Conservation (phyloP, 2,797 vertebrate species). For the Lepilemur ruficaudatus region DNA sequence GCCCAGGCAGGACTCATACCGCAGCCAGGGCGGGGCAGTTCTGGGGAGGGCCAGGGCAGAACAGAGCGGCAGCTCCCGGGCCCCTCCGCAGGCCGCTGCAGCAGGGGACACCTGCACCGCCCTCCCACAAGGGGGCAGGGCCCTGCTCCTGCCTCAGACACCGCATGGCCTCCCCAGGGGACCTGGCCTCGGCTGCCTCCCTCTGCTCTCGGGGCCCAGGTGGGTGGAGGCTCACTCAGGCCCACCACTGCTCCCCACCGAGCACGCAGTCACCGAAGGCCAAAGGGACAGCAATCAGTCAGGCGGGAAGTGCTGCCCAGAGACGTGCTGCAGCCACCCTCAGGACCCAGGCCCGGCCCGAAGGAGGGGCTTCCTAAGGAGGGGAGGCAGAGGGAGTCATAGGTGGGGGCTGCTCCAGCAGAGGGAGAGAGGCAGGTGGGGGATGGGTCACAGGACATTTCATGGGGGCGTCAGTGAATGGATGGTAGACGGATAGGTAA, state of each 20-base stretch:
- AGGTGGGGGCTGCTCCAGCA: not conserved
- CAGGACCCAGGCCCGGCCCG: not conserved
- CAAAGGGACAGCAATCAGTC: not conserved
- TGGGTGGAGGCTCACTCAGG: not conserved
- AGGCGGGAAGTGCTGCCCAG: not conserved
- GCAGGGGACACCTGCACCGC: not conserved
- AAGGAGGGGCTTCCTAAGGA: not conserved
- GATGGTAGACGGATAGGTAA: too few species aligned
- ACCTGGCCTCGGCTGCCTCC: not conserved
- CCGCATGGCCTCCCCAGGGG: not conserved
- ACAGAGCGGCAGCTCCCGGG: not conserved
- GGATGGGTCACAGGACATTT: too few species aligned
- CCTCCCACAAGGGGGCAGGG: conserved; percentile 64
- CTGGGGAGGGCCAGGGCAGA: not conserved
- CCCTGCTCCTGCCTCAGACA: not conserved
- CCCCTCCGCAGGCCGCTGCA: too few species aligned
- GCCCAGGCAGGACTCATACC: not conserved
- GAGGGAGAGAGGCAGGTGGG: not conserved
- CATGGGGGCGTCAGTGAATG: not conserved
- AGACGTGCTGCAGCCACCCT: not conserved
- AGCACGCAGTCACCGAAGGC: not conserved
- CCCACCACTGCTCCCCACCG: not conserved
- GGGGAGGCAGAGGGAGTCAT: rapidly evolving
- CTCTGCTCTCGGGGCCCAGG: not conserved
- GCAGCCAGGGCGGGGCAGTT: rapidly evolving